These are phyloP conservation scores for Myotis brandtii DNA, from an alignment of 2,113 vertebrate species.

Conservation along the genomic window DNA sequence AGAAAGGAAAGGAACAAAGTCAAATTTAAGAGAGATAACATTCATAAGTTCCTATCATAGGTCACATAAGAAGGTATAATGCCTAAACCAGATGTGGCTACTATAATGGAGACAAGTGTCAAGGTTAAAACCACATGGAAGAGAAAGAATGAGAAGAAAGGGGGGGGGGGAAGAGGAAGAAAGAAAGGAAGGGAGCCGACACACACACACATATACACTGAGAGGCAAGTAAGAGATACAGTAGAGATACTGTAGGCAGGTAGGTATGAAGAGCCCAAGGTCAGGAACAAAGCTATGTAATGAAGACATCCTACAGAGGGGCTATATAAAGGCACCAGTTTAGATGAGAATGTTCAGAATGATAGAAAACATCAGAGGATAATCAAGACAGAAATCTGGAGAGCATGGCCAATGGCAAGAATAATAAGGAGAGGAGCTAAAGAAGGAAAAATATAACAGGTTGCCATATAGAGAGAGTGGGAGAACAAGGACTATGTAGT, in stretches of 20 bases:
- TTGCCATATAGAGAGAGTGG: background rate
- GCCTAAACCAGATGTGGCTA: background rate
- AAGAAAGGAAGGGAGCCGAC: background rate
- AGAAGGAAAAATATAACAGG: no score
- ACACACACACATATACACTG: background rate
- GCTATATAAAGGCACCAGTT: background rate
- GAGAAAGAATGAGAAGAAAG: background rate
- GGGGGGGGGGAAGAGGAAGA: no score
- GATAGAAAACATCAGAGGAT: background rate
- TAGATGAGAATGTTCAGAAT: background rate
- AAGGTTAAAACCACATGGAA: background rate
- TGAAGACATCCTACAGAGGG: background rate
- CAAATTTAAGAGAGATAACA: background rate
- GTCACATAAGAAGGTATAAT: background rate
- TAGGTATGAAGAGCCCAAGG: background rate
- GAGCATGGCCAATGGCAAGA: background rate
- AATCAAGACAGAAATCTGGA: background rate
- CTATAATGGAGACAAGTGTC: rapidly evolving
- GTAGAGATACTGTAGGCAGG: background rate
- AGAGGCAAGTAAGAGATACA: background rate
- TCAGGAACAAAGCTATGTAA: background rate
- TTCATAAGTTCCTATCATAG: background rate
- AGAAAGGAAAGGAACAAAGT: background rate
- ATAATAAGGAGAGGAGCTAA: background rate
- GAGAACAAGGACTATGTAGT: rapidly evolving